Conservation (phyloP, 2,888 invertebrate genomes). For the Agonum fuliginosum region DNA sequence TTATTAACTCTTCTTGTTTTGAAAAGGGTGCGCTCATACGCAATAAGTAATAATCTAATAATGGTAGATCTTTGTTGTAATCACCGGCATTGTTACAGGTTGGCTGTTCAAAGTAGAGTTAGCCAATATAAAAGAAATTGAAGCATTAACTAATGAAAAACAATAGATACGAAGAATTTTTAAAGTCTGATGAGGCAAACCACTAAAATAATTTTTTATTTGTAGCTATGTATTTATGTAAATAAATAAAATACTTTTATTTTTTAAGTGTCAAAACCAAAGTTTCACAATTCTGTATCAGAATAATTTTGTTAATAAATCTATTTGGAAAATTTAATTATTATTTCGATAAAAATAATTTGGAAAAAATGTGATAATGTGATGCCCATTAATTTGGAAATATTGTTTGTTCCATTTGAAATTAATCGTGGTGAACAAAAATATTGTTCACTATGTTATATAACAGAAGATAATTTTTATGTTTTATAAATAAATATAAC, state of each 20-base stretch:
- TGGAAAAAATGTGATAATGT: no score
- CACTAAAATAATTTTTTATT: conserved; percentile 65
- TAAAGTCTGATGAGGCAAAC: conserved; percentile 80
- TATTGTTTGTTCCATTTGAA: no score
- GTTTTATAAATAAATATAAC: no score
- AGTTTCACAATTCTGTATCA: conserved; percentile 48
- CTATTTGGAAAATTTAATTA: conserved; percentile 1
- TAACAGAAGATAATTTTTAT: no score
- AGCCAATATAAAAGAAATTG: conserved; percentile 82
- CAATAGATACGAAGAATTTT: conserved; percentile 88
- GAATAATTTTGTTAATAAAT: conserved; percentile 31
- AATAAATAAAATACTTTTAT: conserved; percentile 37
- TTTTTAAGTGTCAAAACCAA: conserved; percentile 3
- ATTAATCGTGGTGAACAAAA: no score
- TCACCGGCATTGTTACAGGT: conserved; percentile 73
- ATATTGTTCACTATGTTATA: no score
- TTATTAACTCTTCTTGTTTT: conserved; percentile 94
- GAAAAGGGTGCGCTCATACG: no score
- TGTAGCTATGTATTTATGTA: conserved; percentile 55
- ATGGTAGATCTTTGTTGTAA: neutral
- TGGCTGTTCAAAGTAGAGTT: conserved; percentile 97
- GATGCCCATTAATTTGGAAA: no score
- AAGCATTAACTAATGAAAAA: conserved; percentile 87
- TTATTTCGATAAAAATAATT: no score
- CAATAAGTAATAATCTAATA: no score